Base-by-base conservation (phyloP, 2,113 vertebrate genomes). In the Coryphaenoides rupestris region DNA sequence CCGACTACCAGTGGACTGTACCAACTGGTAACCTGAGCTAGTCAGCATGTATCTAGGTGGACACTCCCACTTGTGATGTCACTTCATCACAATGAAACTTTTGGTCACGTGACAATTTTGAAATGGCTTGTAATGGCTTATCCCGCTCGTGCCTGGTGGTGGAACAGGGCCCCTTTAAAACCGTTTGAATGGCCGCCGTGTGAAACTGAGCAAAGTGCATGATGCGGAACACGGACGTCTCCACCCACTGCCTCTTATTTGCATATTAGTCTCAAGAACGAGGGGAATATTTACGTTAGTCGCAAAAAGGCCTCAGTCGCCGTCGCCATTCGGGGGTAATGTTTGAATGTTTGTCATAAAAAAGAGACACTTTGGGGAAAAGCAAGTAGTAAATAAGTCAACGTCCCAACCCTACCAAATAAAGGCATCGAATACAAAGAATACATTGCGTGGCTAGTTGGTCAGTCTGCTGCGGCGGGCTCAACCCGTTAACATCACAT, bases 121-220 rank as follows among this genome's bases (percentile, higher is more conserved):
- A n/a, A n/a, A n/a, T n/a, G n/a, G n/a, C n/a, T n/a, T n/a, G n/a
- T n/a, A n/a, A n/a, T n/a, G n/a, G n/a, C n/a, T n/a, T n/a, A n/a
- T n/a, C n/a, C n/a, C n/a, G n/a, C n/a, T n/a, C n/a, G n/a, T n/a
- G n/a, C n/a, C n/a, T n/a, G n/a, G n/a, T n/a, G n/a, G n/a, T n/a
- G n/a, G n/a, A n/a, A n/a, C n/a, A n/a, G n/a, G n/a, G n/a, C 59
- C 52, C 10, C 73, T 50, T 33, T 55, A 61, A 5, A 63, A 0
- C 17, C 58, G 57, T 61, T 19, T 65, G 33, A 65, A 63, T 77
- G 57, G 26, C 49, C 67, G 59, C 60, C 68, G 63, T 72, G 73
- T 15, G 19, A 73, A 72, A 78, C 78, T 76, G 63, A 72, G 62
- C 74, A 88, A 88, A 88, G 86, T 88, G 84, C 84, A 53, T 54